Evolutionary conservation across 2,797 vertebrate species (phyloP).

Genomic region (Pantherophis vulpinus): DNA sequence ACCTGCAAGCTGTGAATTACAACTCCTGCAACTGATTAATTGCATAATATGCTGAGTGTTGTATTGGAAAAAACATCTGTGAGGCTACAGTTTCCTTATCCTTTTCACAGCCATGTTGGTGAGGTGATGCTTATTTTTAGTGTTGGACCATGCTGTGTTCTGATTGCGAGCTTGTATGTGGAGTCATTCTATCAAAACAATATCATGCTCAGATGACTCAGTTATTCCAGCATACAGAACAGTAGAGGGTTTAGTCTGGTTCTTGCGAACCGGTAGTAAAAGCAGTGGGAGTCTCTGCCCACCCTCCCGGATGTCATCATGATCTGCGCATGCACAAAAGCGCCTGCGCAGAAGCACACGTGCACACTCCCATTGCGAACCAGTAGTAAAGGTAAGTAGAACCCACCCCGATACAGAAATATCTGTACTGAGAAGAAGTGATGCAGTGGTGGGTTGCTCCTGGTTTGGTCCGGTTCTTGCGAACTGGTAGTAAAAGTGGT

Average conservation of each 20-base stretch:
- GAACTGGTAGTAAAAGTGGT: no score
- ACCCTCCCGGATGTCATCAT: no score
- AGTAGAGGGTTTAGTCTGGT: no score
- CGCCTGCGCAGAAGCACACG: no score
- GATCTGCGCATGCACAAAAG: no score
- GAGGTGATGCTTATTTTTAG: accelerated
- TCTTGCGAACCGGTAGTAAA: no score
- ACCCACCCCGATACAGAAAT: not conserved
- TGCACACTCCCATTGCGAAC: no score
- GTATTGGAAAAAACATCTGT: not conserved
- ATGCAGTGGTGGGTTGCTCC: not conserved
- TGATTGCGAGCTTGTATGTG: not conserved
- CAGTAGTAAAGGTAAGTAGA: no score
- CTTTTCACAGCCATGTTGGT: not conserved
- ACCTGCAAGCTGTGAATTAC: not conserved
- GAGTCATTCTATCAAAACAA: not conserved
- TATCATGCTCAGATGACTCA: not conserved
- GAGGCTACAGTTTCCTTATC: not conserved
- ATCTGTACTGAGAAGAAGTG: not conserved
- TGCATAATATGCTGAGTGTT: not conserved
- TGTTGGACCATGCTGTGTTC: no score
- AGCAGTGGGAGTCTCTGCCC: no score
- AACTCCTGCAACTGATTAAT: not conserved
- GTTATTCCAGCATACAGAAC: not conserved
- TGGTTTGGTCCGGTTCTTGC: no score